Conservation (phyloP, 2,797 vertebrate species). For the Pangasius larnaudii region DNA sequence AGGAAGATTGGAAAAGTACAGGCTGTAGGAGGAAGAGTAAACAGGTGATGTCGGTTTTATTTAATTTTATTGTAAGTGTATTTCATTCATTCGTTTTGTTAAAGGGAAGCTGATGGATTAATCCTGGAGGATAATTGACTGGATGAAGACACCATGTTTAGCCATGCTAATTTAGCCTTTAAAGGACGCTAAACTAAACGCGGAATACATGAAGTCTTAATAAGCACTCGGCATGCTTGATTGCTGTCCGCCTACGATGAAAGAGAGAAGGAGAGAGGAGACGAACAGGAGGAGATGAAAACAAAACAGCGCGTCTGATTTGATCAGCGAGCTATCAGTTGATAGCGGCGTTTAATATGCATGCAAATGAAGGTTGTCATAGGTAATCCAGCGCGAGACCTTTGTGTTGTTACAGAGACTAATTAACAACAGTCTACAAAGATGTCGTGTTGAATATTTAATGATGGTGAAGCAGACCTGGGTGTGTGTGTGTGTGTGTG, state of each 20-base stretch:
- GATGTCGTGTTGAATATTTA: slow-evolving; percentile 83
- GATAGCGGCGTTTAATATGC: slow-evolving; percentile 57
- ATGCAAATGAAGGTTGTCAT: slow-evolving; percentile 69
- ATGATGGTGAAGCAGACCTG: slow-evolving; percentile 75
- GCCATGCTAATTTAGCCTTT: slow-evolving; percentile 25
- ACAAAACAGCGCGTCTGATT: slow-evolving; percentile 58
- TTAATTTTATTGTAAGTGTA: not conserved
- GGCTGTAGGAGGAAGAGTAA: not conserved
- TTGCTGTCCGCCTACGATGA: slow-evolving; percentile 31
- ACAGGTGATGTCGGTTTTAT: not conserved
- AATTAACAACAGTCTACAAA: slow-evolving; percentile 82
- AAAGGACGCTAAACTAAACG: slow-evolving; percentile 23
- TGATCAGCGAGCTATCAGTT: slow-evolving; percentile 61
- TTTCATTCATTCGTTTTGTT: not conserved
- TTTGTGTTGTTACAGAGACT: slow-evolving; percentile 76
- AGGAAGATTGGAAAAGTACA: not conserved
- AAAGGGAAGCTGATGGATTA: not conserved
- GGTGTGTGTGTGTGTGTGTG: slow-evolving; percentile 71
- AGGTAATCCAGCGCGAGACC: slow-evolving; percentile 71
- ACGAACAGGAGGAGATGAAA: slow-evolving; percentile 28
- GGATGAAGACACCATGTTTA: not conserved
- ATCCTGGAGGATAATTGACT: slow-evolving; percentile 4
- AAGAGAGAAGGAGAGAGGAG: not conserved
- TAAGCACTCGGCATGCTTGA: slow-evolving; percentile 30
- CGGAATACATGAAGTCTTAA: slow-evolving; percentile 50